Conservation (phyloP, 2,797 vertebrate genomes). For the Lithobates sylvaticus region DNA sequence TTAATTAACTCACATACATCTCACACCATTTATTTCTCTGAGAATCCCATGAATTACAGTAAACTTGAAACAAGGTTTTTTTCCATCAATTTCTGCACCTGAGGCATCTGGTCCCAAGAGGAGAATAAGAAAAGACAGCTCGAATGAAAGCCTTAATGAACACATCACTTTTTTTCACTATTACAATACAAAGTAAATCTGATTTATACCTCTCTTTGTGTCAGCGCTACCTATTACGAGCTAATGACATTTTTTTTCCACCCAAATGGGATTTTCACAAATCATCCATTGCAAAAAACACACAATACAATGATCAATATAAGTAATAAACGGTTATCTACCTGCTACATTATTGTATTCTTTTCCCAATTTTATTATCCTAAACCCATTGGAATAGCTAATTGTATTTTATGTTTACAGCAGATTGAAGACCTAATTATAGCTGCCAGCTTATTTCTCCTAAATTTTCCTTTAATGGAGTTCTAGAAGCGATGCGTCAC, state of each 20-base stretch:
- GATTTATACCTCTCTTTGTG: conserved; percentile 24
- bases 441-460: neutral
- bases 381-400: neutral
- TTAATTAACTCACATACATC: conserved; percentile 40
- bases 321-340: conserved; percentile 1
- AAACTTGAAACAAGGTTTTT: conserved; percentile 39
- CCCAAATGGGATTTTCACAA: conserved; percentile 16
- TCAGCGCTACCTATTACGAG: conserved; percentile 6
- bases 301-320: conserved; percentile 39
- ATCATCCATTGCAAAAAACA: conserved; percentile 15
- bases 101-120: conserved; percentile 18
- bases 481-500: too few relatives aligned
- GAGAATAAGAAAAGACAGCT: neutral
- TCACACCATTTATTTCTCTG: conserved; percentile 20
- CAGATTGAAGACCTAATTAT: conserved; percentile 16
- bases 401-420: conserved; percentile 17
- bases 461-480: neutral
- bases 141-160: conserved; percentile 25
- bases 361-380: conserved; percentile 11
- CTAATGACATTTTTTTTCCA: conserved; percentile 19
- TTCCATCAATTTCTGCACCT: conserved; percentile 21
- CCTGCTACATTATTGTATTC: conserved; percentile 1
- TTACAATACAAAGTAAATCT: conserved; percentile 41
- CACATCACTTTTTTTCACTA: conserved; percentile 30
- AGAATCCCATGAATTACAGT: conserved; percentile 26